Base-by-base conservation (phyloP, 2,888 invertebrate genomes). In the Flabesymbios commensalis region DNA sequence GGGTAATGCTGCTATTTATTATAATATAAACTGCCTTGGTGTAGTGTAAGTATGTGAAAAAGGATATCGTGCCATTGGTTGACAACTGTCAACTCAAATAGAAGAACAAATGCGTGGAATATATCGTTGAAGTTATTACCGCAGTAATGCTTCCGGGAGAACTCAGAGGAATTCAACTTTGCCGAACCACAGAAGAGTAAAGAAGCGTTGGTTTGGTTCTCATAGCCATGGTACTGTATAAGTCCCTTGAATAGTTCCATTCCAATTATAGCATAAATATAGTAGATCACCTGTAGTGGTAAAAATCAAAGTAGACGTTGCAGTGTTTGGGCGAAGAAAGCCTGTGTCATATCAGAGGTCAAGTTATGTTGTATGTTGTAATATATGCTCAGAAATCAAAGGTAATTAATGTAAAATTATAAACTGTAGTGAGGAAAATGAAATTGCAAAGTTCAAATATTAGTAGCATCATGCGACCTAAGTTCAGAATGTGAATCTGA, bases 41-140 rank as follows among this genome's bases (percentile, higher is more conserved):
- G 41, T 17, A 53, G 7, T 42, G 7, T 7, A 39, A 53, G 10
- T 28, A 49, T 10, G 19, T 32, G 29, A 14, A 49, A 59, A 81
- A 82, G 81, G 79, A 80, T 82, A 80, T 75, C 82, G 76, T 85
- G 85, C 85, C 85, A 85, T 68, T 85, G 84, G 71, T 85, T 85
- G 57, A 85, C 85, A n/a, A 85, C 83, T 52, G 81, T 84, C 33
- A 85, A 75, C 65, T 84, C 84, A 74, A 84, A 83, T 59, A 85
- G 74, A 2, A 84, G 68, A 2, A 85, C 82, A 61, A 85, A 74
- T 3, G 84, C 74, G 47, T 76, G 77, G 24, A 80, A 54, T 60
- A 85, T 75, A 66, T 83, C 76, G 66, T 85, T 84, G 71, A 85
- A 85, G 73, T 85, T 85, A 74, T 84, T 83, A 68, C 76, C 81